Base-by-base conservation (phyloP, 2,888 invertebrate species). In the Ceriagrion tenellum region DNA sequence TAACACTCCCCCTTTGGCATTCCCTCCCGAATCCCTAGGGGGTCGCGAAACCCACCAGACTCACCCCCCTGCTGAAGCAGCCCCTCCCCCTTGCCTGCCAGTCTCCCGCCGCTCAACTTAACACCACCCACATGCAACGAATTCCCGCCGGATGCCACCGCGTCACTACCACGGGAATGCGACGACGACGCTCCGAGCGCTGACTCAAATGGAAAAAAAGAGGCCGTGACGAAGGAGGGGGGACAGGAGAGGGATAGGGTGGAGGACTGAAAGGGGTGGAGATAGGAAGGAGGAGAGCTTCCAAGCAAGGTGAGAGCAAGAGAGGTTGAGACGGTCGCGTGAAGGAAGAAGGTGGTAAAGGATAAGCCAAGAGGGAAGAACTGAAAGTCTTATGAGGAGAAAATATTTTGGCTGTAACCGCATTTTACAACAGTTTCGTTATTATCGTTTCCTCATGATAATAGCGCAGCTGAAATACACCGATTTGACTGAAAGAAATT, bases 141-240 rank as follows among this genome's bases (percentile, higher is more conserved):
- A 81, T 89, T 89, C 89, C 55, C 89, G 40, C 55, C 89, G 89
- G 89, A 47, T 89, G 55, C 55, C 89, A 40, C 55, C 8, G 55
- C 89, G 55, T 55, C 55, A 89, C 55, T 10, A n/a, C n/a, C 89
- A 55, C 23, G n/a, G 89, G 89, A 55, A 89, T 89, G 89, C 55
- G 89, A 26, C 55, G 89, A 20, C 55, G 55, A n/a, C 81, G 26
- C 55, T 40, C 16, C 23, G 13, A 47, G 47, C 47, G 26, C 55
- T 81, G 30, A 81, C 81, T 93, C 74, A 16, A 18, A 81, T 81
- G 26, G 91, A 40, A 8, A 8, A 10, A 69, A 69, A 55, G 89
- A 20, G 26, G 47, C 6, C 0, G 56, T 12, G 90, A 13, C 10
- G 90, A 30, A 59, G 30, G 55, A n/a, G 26, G 55, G 56, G 91